Evolutionary conservation across 2,113 vertebrate genomes (phyloP), one percentile per base, ranked within the genome.

Genomic region (Pithys albifrons): DNA sequence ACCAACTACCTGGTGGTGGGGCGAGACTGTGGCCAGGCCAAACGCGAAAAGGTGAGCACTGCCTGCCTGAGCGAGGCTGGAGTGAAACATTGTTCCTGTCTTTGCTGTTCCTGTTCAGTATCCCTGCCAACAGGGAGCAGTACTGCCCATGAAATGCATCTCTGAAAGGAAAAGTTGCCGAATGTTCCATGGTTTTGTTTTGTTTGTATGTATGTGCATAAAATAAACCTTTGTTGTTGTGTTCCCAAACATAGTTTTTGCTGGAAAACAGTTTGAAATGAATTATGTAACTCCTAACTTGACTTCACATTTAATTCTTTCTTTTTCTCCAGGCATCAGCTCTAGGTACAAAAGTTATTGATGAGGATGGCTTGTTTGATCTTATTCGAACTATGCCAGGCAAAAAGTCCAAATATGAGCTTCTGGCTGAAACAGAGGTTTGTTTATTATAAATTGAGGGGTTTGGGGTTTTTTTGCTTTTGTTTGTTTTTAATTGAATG

Each of bases 341-440:
- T 94, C 97, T 99, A 7, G 98, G 99, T 28, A 99, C 99, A 72
- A 99, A 98, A 96, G 95, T 99, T 94, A 97, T 99, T 78, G 98
- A 99, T 94, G 99, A 99, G 94, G 99, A 99, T 39, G 98, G 98
- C 61, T 97, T 99, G 17, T 97, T 99, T 94, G 97, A 99, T 91
- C 98, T 99, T 75, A 99, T 99, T 95, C 98, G 98, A 95, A 99
- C 98, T 87, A 98, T 99, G 98, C 99, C 99, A 49, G 99, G 99
- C 79, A 99, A 99, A 95, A 99, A 98, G 95, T 99, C 99, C 57
- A 99, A 99, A 93, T 99, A 99, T 9, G 99, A 99, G 96, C 97
- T 99, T 55, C 98, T 98, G 6, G 98, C 98, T 67, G 99, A 99
- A 97, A 91, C 98, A 27, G 99, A 99, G 99, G 99, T 99, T 93